Evolutionary conservation across 1,140 invertebrate species (phyloP).

Genomic region (Bombus waltoni): DNA sequence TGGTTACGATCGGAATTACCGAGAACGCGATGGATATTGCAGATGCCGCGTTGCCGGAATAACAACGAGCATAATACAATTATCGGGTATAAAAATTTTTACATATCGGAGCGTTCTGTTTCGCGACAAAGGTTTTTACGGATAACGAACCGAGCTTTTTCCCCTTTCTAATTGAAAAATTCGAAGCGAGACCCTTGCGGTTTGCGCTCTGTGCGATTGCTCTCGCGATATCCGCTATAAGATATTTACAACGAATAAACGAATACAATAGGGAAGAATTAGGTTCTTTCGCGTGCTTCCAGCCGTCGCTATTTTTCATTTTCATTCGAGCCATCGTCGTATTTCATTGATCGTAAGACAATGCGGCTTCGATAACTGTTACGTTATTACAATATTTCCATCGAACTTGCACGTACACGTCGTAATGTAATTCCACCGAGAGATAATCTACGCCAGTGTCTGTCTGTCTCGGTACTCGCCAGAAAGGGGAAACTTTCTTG

Average conservation of each 20-base stretch:
- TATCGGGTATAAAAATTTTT: not conserved
- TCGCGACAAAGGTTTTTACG: too few relatives aligned
- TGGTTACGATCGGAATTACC: not conserved
- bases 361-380: not conserved
- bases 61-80: not conserved
- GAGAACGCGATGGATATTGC: not conserved
- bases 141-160: not conserved
- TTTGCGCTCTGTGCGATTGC: too few relatives aligned
- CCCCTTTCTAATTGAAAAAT: not conserved
- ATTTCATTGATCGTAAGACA: not conserved
- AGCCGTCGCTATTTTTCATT: too few relatives aligned
- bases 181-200: not conserved
- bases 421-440: not conserved
- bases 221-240: too few relatives aligned
- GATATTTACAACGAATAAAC: too few relatives aligned
- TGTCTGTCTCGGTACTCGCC: too few relatives aligned
- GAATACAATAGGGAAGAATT: too few relatives aligned
- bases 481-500: too few relatives aligned
- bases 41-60: not conserved
- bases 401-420: not conserved
- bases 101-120: too few relatives aligned
- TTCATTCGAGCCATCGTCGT: too few relatives aligned
- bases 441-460: not conserved
- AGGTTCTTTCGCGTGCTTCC: too few relatives aligned
- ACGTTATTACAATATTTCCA: not conserved